Base-by-base conservation (phyloP, 2,888 invertebrate species). In the Lissocephala sabroskyi region DNA sequence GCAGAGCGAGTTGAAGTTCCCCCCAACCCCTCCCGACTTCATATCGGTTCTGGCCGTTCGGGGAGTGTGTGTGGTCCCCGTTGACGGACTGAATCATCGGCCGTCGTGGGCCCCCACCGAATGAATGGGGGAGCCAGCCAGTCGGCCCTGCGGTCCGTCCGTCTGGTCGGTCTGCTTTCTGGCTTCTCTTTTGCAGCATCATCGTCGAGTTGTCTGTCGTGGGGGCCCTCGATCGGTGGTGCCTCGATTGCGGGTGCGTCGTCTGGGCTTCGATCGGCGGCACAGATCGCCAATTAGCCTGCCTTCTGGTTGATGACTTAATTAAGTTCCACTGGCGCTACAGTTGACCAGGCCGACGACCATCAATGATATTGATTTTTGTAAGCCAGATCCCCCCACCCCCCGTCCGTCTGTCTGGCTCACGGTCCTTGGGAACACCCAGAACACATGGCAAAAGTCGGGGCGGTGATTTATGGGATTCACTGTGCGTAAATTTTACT, bases 301-400 rank as follows among this genome's bases (percentile, higher is more conserved):
- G 82, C 83, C 82, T 83, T 81, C 83, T 83, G 80, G 80, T 83
- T 84, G 84, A 84, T 84, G 84, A 84, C 84, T 84, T 84, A 84
- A 84, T 84, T 84, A 84, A 84, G 83, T 75, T n/a, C n/a, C n/a
- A n/a, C n/a, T n/a, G n/a, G n/a, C n/a, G n/a, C n/a, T n/a, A n/a
- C n/a, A n/a, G n/a, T n/a, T n/a, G n/a, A n/a, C n/a, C n/a, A n/a
- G n/a, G n/a, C n/a, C n/a, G n/a, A n/a, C n/a, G n/a, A n/a, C n/a
- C n/a, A n/a, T n/a, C n/a, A n/a, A n/a, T n/a, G n/a, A n/a, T n/a
- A n/a, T n/a, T n/a, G n/a, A n/a, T n/a, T n/a, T n/a, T n/a, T n/a
- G n/a, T n/a, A n/a, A n/a, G n/a, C n/a, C n/a, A n/a, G n/a, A n/a
- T n/a, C n/a, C n/a, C n/a, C n/a, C n/a, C n/a, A n/a, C n/a, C n/a